Base-by-base conservation (phyloP, 1,140 invertebrate genomes). In the Plodia interpunctella region DNA sequence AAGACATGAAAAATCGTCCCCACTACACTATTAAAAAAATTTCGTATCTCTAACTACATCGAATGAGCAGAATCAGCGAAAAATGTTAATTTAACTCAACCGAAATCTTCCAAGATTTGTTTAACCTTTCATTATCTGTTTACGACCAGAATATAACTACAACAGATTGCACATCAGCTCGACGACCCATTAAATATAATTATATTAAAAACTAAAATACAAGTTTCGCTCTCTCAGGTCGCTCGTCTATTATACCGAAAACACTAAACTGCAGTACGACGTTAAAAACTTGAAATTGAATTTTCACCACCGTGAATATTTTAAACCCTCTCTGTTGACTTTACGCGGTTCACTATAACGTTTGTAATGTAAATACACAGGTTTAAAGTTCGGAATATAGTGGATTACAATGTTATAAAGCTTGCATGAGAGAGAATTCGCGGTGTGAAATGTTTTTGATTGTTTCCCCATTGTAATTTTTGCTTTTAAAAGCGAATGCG, bases 291-390 rank as follows among this genome's bases (percentile, higher is more conserved):
- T 77, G 66, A 76, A 82, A 79, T 80, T 77, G 75, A 83, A 79
- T 81, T 82, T 80, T 59, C 72, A 78, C 61, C 68, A 51, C 62
- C 58, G 65, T 82, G 68, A 82, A 84, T 84, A 81, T 78, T 82
- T 79, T 63, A 80, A 70, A 68, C 50, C 60, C 69, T 35, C 59
- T 65, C 32, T 74, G 74, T 75, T 73, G 69, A 76, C 68, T 75
- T 69, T 74, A 60, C 67, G 63, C 50, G 61, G 66, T 69, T 72
- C 65, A 49, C 38, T 44, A 44, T 56, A 65, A 59, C 60, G 60
- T 63, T 63, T 62, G 54, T 57, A 65, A 65, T 65, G 58, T 68
- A 72, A 72, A 72, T 67, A 68, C 59, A 57, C 55, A 55, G 59
- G 64, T 65, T 66, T 66, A 67, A 58, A 68, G 63, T 66, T 78